phyloP scores from a whole-genome alignment of 1,140 invertebrate species.

The Drosophila bifasciata region DNA sequence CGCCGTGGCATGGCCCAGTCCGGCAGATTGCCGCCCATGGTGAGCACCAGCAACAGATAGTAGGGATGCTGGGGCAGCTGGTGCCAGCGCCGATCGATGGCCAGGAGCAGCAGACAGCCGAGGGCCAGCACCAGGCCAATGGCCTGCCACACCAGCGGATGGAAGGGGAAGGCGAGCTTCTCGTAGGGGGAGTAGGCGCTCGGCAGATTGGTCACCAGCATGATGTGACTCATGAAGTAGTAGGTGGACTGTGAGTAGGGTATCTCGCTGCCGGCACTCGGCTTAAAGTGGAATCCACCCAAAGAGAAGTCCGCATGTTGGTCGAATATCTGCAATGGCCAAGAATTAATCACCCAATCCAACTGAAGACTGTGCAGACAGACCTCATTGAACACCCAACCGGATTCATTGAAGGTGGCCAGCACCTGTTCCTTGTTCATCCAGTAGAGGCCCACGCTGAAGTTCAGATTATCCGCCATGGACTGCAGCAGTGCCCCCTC shows the following conservation, averaged over 20 bases:
- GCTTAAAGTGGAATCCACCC: conserved; percentile 74
- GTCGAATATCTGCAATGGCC: conserved; percentile 63
- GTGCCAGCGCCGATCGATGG: background rate
- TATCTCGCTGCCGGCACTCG: conserved; percentile 37
- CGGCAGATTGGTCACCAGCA: conserved; percentile 69
- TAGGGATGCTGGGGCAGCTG: conserved; percentile 28
- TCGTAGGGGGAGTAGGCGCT: conserved; percentile 71
- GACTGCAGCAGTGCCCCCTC: conserved; percentile 70
- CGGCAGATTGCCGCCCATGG: conserved; percentile 61
- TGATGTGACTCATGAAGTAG: conserved; percentile 77
- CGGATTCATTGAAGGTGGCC: conserved; percentile 67
- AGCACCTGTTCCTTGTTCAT: conserved; percentile 58
- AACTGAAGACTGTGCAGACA: no score
- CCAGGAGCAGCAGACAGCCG: conserved; percentile 22
- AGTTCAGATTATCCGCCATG: conserved; percentile 68
- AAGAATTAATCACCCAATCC: no score
- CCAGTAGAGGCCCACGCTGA: conserved; percentile 62
- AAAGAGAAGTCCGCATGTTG: conserved; percentile 62
- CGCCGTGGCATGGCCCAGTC: conserved; percentile 28
- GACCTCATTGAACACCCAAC: conserved; percentile 64
- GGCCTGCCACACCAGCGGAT: conserved; percentile 49
- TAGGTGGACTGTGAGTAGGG: conserved; percentile 65
- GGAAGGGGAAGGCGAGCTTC: conserved; percentile 71
- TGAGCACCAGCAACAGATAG: conserved; percentile 64
- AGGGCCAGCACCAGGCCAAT: conserved; percentile 42